Evolutionary conservation across 2,113 vertebrate species (phyloP).

Genomic region (Tachysurus vachellii): DNA sequence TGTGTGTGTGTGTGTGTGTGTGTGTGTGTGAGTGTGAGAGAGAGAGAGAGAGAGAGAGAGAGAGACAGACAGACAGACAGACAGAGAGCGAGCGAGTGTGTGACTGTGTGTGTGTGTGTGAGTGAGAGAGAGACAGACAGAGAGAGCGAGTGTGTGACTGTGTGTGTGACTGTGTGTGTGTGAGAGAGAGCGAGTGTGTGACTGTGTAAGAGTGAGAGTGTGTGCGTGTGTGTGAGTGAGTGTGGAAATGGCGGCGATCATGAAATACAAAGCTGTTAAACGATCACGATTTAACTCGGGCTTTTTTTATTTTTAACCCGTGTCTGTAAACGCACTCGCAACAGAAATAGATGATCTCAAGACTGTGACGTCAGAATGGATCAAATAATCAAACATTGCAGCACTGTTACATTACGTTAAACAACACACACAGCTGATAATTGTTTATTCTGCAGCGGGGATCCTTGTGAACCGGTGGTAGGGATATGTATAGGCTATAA

Average conservation of each 20-base stretch:
- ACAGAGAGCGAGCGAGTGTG: too few relatives aligned
- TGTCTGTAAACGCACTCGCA: not conserved
- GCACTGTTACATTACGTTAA: not conserved
- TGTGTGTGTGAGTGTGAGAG: not conserved
- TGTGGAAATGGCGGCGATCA: conserved; percentile 26
- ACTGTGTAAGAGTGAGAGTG: not conserved
- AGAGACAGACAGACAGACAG: too few relatives aligned
- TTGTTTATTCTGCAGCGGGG: not conserved
- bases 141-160: too few relatives aligned
- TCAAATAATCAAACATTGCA: conserved; percentile 24
- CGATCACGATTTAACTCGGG: not conserved
- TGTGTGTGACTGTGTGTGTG: too few relatives aligned
- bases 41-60: not conserved
- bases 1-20: not conserved
- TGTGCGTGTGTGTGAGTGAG: not conserved
- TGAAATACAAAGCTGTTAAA: not conserved
- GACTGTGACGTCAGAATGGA: conserved; percentile 29
- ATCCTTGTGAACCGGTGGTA: not conserved
- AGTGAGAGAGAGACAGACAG: too few relatives aligned
- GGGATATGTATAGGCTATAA: too few relatives aligned
- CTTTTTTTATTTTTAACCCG: not conserved
- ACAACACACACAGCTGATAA: not conserved
- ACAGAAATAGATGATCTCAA: conserved; percentile 9
- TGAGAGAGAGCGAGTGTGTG: too few relatives aligned
- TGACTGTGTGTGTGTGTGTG: too few relatives aligned